Evolutionary conservation across 92 coral and sea anemone genomes (phyloP), one percentile per base, ranked within the genome.

Genomic region (Epizoanthus scotinus): DNA sequence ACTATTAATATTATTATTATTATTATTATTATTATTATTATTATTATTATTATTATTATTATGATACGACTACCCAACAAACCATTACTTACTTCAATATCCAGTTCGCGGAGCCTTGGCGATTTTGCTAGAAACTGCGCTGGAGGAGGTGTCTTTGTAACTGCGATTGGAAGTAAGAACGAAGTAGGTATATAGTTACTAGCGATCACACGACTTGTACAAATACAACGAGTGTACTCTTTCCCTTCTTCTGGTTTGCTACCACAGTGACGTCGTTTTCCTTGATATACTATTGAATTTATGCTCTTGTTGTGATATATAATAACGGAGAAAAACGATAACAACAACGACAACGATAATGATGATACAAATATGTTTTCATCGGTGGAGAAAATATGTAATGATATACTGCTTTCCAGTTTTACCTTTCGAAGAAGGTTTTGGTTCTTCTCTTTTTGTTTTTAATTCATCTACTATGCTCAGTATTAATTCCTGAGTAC

Each of bases 361-460:
- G 12, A 2, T 7, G 1, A 44, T 7, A 44, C 15, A 44, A 44
- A 3, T 42, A 7, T 13, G 0, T 8, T 7, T 44, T 44, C 52
- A 44, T 44, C 52, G 8, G 52, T 44, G 1, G 14, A 44, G 9
- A 44, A 44, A 44, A 9, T 8, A 44, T 44, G 52, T 5, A 44
- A 13, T 44, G 10, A 44, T 8, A 1, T 8, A 44, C 14, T 44
- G 52, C 15, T 44, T 8, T 6, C 9, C 9, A 44, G 52, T 28
- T 73, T 29, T 73, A 73, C 79, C 79, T 57, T 75, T 75, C 63
- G 3, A 21, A 21, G 34, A 27, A 13, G 49, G 19, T 34, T 58
- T 17, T 38, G 36, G n/a, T 22, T 14, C 42, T 56, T 59, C 56
- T 2, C 12, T 58, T 9, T 29, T 13, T 8, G 21, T 4, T 20